phyloP scores from a whole-genome alignment of 2,888 invertebrate genomes.

The Unio pictorum region DNA sequence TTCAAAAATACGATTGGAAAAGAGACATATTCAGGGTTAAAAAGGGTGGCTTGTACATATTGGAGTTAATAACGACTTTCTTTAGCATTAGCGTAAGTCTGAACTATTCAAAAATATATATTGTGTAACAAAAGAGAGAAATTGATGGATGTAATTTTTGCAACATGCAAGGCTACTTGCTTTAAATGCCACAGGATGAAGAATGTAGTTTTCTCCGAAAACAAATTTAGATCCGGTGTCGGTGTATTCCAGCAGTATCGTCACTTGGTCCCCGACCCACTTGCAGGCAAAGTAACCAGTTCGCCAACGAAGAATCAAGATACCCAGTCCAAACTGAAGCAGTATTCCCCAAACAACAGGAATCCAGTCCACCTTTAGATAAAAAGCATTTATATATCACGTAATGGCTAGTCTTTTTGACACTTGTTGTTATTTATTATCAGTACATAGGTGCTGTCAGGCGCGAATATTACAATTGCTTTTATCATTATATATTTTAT shows the following conservation, averaged over 20 bases:
- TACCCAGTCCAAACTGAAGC: slow-evolving; percentile 86
- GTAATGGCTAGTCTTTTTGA: background rate
- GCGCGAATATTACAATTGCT: too few relatives aligned
- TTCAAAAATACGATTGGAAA: too few relatives aligned
- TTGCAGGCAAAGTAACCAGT: slow-evolving; percentile 82
- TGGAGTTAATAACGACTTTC: too few relatives aligned
- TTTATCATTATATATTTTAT: too few relatives aligned
- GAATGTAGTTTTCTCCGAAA: slow-evolving; percentile 77
- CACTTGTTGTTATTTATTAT: too few relatives aligned
- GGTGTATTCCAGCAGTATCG: slow-evolving; percentile 84
- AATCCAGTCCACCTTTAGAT: slow-evolving; percentile 76
- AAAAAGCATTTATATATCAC: background rate
- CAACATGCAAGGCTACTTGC: slow-evolving; percentile 73
- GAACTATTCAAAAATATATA: too few relatives aligned
- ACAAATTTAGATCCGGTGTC: slow-evolving; percentile 87
- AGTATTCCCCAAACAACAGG: slow-evolving; percentile 85
- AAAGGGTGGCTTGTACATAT: too few relatives aligned
- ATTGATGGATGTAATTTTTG: too few relatives aligned
- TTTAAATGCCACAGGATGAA: slow-evolving; percentile 85
- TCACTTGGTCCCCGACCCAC: slow-evolving; percentile 80
- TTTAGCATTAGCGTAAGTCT: too few relatives aligned
- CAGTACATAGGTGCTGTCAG: too few relatives aligned
- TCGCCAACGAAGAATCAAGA: slow-evolving; percentile 88
- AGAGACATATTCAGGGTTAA: too few relatives aligned
- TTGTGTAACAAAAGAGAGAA: too few relatives aligned